A percentile compares a stretch with the other conserved stretches of the same genome.
phyloP scores from a whole-genome alignment of 2,113 vertebrate species.

The Pampusana beccarii region DNA sequence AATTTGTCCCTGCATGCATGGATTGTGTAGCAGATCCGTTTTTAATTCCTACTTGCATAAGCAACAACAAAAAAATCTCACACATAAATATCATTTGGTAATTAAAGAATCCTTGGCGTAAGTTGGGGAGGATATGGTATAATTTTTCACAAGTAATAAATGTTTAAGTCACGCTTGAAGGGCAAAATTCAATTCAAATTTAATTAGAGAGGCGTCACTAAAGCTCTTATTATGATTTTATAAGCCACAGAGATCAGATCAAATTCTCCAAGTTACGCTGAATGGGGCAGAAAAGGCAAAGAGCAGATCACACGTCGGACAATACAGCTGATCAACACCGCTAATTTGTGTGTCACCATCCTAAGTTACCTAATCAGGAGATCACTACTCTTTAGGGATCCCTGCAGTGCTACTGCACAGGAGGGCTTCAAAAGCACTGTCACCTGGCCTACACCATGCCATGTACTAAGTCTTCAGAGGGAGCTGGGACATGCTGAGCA shows the following conservation, averaged over 20 bases:
- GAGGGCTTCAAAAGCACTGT: not conserved
- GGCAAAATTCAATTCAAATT: constrained; percentile 39
- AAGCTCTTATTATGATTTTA: constrained; percentile 44
- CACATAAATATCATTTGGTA: not conserved
- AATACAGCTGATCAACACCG: not conserved
- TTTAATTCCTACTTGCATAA: not conserved
- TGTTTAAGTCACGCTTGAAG: constrained; percentile 38
- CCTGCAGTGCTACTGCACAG: not conserved
- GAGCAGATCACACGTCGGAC: not conserved
- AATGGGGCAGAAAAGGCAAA: not conserved
- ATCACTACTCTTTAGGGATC: not conserved
- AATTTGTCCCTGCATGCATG: not conserved
- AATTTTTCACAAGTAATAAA: constrained; percentile 29
- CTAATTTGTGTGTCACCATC: not conserved
- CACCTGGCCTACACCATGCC: not conserved
- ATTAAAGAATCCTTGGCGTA: not conserved
- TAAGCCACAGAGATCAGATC: constrained; percentile 24
- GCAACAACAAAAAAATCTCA: not conserved
- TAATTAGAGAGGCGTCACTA: constrained; percentile 43
- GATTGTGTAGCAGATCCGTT: not conserved
- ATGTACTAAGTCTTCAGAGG: not conserved
- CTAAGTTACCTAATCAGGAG: not conserved
- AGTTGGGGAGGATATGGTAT: not conserved
- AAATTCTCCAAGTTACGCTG: not conserved
- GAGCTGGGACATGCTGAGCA: not conserved